These are phyloP conservation scores for Pteromalus puparum DNA, from an alignment of 1,140 invertebrate species.

Conservation along the genomic window DNA sequence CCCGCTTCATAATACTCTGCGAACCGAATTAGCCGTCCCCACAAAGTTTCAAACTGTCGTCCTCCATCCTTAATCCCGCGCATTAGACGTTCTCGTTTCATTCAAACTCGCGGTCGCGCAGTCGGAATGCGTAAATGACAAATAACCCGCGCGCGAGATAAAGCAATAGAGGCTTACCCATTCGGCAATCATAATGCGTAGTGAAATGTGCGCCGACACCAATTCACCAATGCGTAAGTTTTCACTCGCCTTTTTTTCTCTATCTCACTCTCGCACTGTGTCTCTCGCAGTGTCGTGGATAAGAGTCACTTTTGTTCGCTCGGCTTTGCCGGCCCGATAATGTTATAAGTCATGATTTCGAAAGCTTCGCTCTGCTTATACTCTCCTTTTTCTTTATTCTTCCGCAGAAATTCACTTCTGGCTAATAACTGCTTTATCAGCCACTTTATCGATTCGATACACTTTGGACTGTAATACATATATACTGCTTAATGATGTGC, in stretches of 20 bases:
- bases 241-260: constrained; percentile 35
- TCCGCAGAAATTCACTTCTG: constrained; percentile 9
- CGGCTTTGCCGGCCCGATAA: constrained; percentile 24
- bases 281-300: not conserved
- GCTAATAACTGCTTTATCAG: constrained; percentile 14
- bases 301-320: constrained; percentile 38
- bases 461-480: not conserved
- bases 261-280: not conserved
- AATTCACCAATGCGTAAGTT: constrained; percentile 26
- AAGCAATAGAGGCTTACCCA: constrained; percentile 60
- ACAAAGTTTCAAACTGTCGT: not conserved
- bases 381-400: not conserved
- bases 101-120: not conserved
- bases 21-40: too few species aligned
- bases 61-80: not conserved
- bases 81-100: not conserved
- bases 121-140: not conserved
- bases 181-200: constrained; percentile 65
- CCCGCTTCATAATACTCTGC: too few species aligned
- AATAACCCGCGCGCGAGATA: not conserved
- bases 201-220: constrained; percentile 37
- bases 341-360: constrained; percentile 26
- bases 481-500: not conserved
- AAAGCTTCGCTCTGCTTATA: not conserved
- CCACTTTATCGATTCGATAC: constrained; percentile 1